Conservation (phyloP, 2,888 invertebrate genomes). For the Ganaspis brasiliensis region DNA sequence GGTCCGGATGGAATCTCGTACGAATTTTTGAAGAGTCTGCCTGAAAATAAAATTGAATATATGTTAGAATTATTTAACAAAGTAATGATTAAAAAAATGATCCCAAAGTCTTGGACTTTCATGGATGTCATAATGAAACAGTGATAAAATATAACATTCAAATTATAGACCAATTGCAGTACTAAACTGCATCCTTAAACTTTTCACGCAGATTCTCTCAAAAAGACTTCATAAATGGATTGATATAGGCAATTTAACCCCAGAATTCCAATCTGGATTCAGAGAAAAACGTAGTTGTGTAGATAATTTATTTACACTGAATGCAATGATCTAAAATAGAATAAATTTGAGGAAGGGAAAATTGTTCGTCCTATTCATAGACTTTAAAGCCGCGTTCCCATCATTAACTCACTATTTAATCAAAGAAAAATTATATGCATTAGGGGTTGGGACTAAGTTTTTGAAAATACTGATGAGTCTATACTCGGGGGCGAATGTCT, state of each 20-base stretch:
- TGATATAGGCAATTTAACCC: background rate
- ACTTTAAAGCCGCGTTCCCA: background rate
- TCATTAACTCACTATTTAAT: background rate
- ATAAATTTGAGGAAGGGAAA: background rate
- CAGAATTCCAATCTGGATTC: background rate
- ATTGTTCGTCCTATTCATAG: background rate
- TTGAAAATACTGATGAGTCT: too few species aligned
- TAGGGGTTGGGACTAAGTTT: too few species aligned
- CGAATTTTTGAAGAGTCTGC: background rate
- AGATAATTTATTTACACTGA: conserved; percentile 17
- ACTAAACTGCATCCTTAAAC: background rate
- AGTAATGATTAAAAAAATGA: background rate
- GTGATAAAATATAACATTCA: background rate
- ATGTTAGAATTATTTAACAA: background rate
- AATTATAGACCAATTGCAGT: background rate
- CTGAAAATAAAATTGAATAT: background rate
- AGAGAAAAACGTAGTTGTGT: conserved; percentile 2
- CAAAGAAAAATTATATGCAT: background rate
- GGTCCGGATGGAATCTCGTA: too few species aligned
- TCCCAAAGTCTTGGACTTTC: background rate
- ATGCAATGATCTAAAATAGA: background rate
- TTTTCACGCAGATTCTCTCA: too few species aligned
- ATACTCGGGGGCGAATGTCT: too few species aligned
- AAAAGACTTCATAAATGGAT: background rate
- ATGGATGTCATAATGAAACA: background rate